Conservation (phyloP, 53 echinoderm and acorn worm species). For the Paracentrotus lividus region DNA sequence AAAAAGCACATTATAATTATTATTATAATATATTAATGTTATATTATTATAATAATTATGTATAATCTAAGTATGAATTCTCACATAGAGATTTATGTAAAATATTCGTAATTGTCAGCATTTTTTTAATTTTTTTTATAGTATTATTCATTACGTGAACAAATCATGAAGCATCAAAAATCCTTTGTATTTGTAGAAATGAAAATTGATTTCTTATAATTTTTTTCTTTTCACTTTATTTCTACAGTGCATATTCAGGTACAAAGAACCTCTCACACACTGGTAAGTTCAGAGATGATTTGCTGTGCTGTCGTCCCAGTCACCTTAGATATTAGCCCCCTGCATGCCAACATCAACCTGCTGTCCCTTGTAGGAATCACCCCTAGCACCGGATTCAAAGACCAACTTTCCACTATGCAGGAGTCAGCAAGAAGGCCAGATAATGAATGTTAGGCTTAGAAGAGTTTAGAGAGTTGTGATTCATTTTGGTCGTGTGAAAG, state of each 20-base stretch:
- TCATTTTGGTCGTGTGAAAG: constrained; percentile 48
- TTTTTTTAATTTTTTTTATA: no score
- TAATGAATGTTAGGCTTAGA: constrained; percentile 14
- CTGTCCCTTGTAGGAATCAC: background rate
- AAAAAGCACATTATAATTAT: no score
- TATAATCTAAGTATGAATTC: no score
- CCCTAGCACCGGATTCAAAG: background rate
- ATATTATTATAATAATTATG: no score
- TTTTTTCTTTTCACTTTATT: constrained; percentile 69
- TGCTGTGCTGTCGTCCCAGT: constrained; percentile 78
- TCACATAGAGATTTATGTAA: no score
- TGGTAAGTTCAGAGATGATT: constrained; percentile 94
- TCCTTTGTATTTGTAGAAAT: no score
- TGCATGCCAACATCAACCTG: constrained; percentile 77
- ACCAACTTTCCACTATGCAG: background rate
- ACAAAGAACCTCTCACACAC: constrained; percentile 99
- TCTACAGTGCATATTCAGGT: constrained; percentile 98
- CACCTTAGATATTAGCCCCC: constrained; percentile 76
- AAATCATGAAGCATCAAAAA: no score
- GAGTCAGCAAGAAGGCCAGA: background rate
- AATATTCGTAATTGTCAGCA: no score
- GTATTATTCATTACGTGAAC: no score
- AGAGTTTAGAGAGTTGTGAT: constrained; percentile 52
- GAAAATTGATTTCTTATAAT: no score
- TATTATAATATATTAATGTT: no score